phyloP scores from a whole-genome alignment of 2,888 invertebrate species.

The Trisateles emortualis region DNA sequence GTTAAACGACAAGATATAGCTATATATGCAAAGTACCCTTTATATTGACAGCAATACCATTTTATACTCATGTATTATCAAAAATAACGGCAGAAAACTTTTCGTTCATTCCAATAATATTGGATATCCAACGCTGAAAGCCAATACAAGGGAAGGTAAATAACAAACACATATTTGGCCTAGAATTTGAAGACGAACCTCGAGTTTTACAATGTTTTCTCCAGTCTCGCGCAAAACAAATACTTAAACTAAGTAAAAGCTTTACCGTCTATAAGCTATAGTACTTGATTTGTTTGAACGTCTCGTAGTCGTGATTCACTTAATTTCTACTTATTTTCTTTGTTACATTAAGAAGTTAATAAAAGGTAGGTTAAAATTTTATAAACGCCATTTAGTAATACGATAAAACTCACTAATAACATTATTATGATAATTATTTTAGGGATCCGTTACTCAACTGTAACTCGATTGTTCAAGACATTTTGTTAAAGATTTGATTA shows the following conservation, averaged over 20 bases:
- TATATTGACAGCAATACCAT: slow-evolving; percentile 4
- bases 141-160: slow-evolving; percentile 32
- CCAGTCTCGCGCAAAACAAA: slow-evolving; percentile 37
- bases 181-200: slow-evolving; percentile 36
- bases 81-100: slow-evolving; percentile 8
- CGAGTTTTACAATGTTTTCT: slow-evolving; percentile 37
- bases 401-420: not conserved
- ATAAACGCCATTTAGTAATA: not conserved
- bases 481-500: slow-evolving; percentile 15
- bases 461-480: slow-evolving; percentile 7
- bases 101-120: slow-evolving; percentile 20
- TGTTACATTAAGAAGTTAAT: not conserved
- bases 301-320: slow-evolving; percentile 39
- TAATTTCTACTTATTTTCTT: slow-evolving; percentile 3
- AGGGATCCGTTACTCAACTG: no score
- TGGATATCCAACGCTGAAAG: slow-evolving; percentile 16
- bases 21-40: not conserved
- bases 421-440: not conserved
- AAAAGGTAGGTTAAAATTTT: not conserved
- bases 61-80: not conserved
- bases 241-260: slow-evolving; percentile 44
- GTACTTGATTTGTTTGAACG: slow-evolving; percentile 24
- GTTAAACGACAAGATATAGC: not conserved
- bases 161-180: slow-evolving; percentile 39
- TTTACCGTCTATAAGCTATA: slow-evolving; percentile 32